These are phyloP conservation scores for Diogma glabrata DNA, from an alignment of 2,888 invertebrate species.

Conservation along the genomic window DNA sequence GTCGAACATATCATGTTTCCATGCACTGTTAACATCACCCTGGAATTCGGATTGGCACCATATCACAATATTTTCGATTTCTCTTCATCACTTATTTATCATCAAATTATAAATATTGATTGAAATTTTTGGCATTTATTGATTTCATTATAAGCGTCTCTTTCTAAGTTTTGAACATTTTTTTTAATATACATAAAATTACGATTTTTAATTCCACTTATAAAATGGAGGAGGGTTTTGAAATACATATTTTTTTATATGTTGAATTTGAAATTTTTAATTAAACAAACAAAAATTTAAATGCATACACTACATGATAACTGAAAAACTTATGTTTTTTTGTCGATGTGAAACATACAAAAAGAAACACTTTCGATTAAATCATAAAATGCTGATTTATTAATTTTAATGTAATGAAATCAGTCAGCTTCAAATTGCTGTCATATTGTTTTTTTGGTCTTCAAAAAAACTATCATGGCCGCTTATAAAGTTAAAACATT, in stretches of 20 bases:
- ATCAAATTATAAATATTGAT: slow-evolving; percentile 7
- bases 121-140: slow-evolving; percentile 5
- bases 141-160: slow-evolving; percentile 8
- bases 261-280: too few species aligned
- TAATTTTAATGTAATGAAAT: slow-evolving; percentile 1
- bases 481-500: neutral
- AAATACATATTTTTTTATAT: too few species aligned
- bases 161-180: neutral
- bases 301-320: slow-evolving; percentile 2
- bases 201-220: too few species aligned
- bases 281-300: neutral
- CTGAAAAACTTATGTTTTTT: neutral
- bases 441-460: slow-evolving; percentile 5
- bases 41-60: slow-evolving; percentile 42
- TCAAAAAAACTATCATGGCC: slow-evolving; percentile 10
- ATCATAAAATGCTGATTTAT: slow-evolving; percentile 8
- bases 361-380: neutral
- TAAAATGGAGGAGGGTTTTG: slow-evolving; percentile 7
- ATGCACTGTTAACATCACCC: slow-evolving; percentile 90
- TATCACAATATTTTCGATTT: slow-evolving; percentile 4
- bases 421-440: slow-evolving; percentile 4
- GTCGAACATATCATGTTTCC: slow-evolving; percentile 95
- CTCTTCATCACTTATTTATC: slow-evolving; percentile 3
- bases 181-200: too few species aligned
- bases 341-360: neutral